Conservation (phyloP, 1,140 invertebrate genomes). For the Theocolax elegans region DNA sequence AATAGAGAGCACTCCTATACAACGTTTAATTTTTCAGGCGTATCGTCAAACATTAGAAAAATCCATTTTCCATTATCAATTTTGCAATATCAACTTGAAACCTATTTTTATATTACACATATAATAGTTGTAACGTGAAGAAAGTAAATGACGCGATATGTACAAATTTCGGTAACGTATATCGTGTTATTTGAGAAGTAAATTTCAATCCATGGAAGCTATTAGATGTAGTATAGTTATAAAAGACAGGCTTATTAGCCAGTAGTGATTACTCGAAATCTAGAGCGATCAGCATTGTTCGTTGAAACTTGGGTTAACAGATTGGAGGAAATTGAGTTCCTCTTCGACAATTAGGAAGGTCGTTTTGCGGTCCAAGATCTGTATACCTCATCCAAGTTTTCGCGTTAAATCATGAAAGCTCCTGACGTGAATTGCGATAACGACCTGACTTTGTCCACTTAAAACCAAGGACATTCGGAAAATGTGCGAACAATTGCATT, state of each 20-base stretch:
- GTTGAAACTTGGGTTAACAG: constrained; percentile 8
- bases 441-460: constrained; percentile 55
- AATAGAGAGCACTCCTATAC: no score
- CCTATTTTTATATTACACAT: no score
- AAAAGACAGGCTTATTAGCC: constrained; percentile 8
- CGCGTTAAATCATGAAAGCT: constrained; percentile 52
- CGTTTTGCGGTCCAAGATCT: constrained; percentile 45
- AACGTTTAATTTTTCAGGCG: no score
- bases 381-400: constrained; percentile 49
- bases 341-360: constrained; percentile 52
- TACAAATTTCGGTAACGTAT: no score
- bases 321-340: constrained; percentile 48
- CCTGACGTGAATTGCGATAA: constrained; percentile 52
- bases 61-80: constrained; percentile 3
- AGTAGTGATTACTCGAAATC: constrained; percentile 8
- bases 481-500: constrained; percentile 34
- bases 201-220: neutral
- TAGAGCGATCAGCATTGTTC: constrained; percentile 26
- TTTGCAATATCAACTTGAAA: no score
- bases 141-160: no score
- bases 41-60: constrained; percentile 7
- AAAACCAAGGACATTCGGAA: constrained; percentile 40
- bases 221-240: neutral
- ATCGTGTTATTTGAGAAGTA: neutral
- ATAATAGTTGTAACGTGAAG: no score